Base-by-base conservation (phyloP, 2,113 vertebrate species). In the Lichenostomus cassidix region DNA sequence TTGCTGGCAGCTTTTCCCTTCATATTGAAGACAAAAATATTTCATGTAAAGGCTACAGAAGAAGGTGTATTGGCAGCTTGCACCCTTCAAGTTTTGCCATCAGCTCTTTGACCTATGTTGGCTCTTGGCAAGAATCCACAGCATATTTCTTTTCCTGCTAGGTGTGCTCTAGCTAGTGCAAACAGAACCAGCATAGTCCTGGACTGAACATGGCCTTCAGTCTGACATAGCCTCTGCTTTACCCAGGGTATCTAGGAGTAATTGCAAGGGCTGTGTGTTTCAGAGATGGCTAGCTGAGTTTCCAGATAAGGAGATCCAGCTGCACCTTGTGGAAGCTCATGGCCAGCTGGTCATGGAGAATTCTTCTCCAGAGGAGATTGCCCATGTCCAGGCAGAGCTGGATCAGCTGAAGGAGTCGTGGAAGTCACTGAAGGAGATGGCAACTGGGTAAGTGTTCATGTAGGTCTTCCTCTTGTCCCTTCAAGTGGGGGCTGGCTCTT, bases 221-320 rank as follows among this genome's bases (percentile, higher is more conserved):
- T 92, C 77, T 94, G 67, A 83, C 46, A 85, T 62, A 92, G 67
- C 63, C 56, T 95, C 68, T 89, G 77, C 69, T 95, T 83, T 90
- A 82, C 76, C 83, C 75, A 44, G 55, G 46, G 82, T 81, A 75
- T 73, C 64, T 90, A 75, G 88, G 76, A 95, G 81, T 95, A 95
- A 97, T 60, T 90, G 22, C 94, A 86, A 94, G 76, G 82, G 49
- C 91, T 96, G 71, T 97, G 88, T 39, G 1, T 97, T 93, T 77
- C 97, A 99, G 99, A 98, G 83, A 95, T 97, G 98, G 41, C 95
- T 98, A 60, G 98, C 95, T 27, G 98, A 99, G 71, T 98, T 99
- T 87, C 98, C 98, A 5, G 98, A 98, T 96, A 99, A 98, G 95
- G 99, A 99, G 96, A 97, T 98, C 55, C 98, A 98, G 83, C 96